Base-by-base conservation (phyloP, 2,113 vertebrate genomes). In the Meleagris gallopavo region DNA sequence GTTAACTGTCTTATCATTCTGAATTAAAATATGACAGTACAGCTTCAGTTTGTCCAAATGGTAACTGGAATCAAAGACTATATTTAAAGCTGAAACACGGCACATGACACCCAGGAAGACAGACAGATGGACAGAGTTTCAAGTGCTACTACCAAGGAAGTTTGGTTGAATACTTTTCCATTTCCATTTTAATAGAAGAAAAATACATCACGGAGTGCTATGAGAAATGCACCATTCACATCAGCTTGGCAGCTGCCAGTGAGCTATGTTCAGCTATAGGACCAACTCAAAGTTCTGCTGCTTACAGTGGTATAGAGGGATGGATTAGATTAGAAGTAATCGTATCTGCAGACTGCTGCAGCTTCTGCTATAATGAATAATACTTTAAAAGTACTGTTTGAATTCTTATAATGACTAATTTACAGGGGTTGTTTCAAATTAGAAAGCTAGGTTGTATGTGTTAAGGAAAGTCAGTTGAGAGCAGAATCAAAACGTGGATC, bases 361-460 rank as follows among this genome's bases (percentile, higher is more conserved):
- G 61, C 36, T 78, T 50, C 45, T 29, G 73, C 41, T 25, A 18
- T 16, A 74, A 88, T 17, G 5, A 83, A 24, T 1, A 8, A 21
- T 24, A 70, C 76, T 77, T 90, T 61, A 40, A 8, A 79, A 83
- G 34, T 19, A 78, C 65, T 71, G 73, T 48, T 34, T 60, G 77
- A 81, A 95, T 66, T 84, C 2, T 38, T 55, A 70, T 50, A 92
- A 92, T 65, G 41, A 84, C 61, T 86, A 78, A 92, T 67, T 84
- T 34, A 46, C 30, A 0, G 0, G 27, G 2, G 2, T 75, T 84
- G 60, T 41, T 57, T 88, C 57, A 80, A 73, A 13, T 32, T 40
- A 67, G 38, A 94, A 52, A 88, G 43, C 5, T 38, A 46, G 54
- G 52, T 40, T 60, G n/a, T 36, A 27, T 21, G 29, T 24, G 27